A percentile compares a stretch with the other conserved stretches of the same genome.
Conservation (phyloP, 2,888 invertebrate genomes). For the Pristionchus entomophagus region DNA sequence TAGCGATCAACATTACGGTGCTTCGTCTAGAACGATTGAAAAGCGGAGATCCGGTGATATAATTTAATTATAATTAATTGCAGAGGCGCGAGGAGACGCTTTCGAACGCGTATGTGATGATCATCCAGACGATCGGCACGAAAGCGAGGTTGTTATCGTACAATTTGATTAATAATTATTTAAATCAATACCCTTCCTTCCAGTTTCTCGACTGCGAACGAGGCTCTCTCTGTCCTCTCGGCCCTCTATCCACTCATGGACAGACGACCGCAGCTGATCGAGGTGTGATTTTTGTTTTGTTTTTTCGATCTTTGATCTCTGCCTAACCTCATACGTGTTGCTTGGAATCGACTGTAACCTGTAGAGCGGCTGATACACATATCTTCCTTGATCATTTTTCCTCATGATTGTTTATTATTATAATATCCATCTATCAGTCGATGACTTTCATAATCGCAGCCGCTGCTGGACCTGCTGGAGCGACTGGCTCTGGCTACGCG, state of each 20-base stretch:
- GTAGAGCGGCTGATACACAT: no score
- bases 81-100: not conserved
- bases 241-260: slow-evolving; percentile 20
- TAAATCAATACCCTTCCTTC: not conserved
- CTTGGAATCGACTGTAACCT: no score
- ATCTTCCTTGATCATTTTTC: no score
- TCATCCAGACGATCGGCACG: slow-evolving; percentile 12
- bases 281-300: no score
- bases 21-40: no score
- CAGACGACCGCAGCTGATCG: not conserved
- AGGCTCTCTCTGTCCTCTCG: slow-evolving; percentile 46
- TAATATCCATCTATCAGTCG: no score
- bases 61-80: no score
- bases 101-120: not conserved
- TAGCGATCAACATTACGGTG: no score
- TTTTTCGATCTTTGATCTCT: not conserved
- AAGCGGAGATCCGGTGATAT: no score
- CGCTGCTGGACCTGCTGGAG: slow-evolving; percentile 32
- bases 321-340: no score
- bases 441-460: no score
- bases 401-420: no score
- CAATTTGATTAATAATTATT: not conserved
- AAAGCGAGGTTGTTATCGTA: not conserved
- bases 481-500: not conserved
- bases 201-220: slow-evolving; percentile 26